Base-by-base conservation (phyloP, 1,140 invertebrate genomes). In the Neelides sp. region DNA sequence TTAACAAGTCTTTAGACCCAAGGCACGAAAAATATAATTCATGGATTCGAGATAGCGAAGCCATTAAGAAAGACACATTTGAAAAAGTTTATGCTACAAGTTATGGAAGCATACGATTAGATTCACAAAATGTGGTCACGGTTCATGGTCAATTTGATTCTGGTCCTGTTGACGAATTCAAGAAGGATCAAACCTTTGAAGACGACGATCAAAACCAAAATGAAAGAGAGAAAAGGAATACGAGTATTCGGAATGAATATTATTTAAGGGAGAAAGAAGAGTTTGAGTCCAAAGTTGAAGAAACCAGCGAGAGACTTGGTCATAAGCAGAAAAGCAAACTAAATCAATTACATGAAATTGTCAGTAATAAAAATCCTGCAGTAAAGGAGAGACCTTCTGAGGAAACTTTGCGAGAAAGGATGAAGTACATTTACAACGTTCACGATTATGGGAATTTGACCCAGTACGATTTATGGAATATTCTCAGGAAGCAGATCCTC, bases 401-500 rank as follows among this genome's bases (percentile, higher is more conserved):
- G 5, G 10, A 15, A 39, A 15, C 36, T 19, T 12, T 15, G 15
- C 30, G 15, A 39, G 15, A 7, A 39, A 39, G 19, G 19, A 7
- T 39, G 12, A 19, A 15, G 12, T 12, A 39, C 10, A 19, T 7
- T 15, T 39, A 19, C 8, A 20, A 37, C 15, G 7, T 19, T 35
- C 8, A 4, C 2, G 40, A 57, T 24, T 48, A 15, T 1, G 59
- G 60, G 36, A 39, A 52, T 3, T 50, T 63, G 10, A 61, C 61
- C 30, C 48, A 59, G 50, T 27, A 34, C 2, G 42, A 61, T 48
- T 52, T 57, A 56, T 63, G 57, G 46, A 17, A 1, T 34, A 5
- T 48, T 0, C 41, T 56, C 0, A 40, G 30, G 48, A 27, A 35
- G 23, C 43, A 5, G 5, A 32, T 57, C 62, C 65, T 62, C 64